A percentile compares a stretch with the other conserved stretches of the same genome.
These are phyloP conservation scores for Shargacucullia verbasci DNA, from an alignment of 2,888 invertebrate genomes.

Conservation along the genomic window DNA sequence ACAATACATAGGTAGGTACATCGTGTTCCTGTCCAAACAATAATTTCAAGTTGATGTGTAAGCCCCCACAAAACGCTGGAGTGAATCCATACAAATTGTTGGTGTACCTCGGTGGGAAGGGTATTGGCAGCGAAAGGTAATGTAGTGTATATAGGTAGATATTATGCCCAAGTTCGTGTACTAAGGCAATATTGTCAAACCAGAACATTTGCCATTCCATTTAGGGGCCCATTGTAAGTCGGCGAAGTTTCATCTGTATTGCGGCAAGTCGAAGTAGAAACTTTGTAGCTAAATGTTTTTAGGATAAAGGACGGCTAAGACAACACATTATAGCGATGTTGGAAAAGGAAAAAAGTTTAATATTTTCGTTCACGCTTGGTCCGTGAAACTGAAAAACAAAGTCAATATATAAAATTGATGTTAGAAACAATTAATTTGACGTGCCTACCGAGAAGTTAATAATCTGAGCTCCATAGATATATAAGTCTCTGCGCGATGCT, in stretches of 20 bases:
- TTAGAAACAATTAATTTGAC: no score
- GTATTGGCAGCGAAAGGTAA: background rate
- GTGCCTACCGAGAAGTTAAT: background rate
- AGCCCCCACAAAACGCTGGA: conserved; percentile 3
- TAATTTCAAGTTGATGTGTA: conserved; percentile 20
- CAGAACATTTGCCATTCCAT: background rate
- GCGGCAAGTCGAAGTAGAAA: background rate
- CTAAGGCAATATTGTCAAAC: background rate
- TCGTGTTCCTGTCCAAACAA: conserved; percentile 25
- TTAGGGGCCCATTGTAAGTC: conserved; percentile 7
- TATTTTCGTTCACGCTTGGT: background rate
- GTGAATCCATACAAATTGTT: conserved; percentile 2
- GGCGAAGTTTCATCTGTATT: conserved; percentile 4
- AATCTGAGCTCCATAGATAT: background rate
- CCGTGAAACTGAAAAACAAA: background rate
- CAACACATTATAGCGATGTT: background rate
- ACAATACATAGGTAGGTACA: background rate
- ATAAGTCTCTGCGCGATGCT: background rate
- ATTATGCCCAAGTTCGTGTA: no score
- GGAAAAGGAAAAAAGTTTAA: background rate
- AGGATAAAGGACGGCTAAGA: background rate
- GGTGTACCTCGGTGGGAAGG: conserved; percentile 17
- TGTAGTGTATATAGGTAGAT: background rate
- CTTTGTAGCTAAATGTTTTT: background rate
- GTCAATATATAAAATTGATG: no score